These are phyloP conservation scores for Lasioglossum pauxillum DNA, from an alignment of 2,888 invertebrate species.

Conservation along the genomic window DNA sequence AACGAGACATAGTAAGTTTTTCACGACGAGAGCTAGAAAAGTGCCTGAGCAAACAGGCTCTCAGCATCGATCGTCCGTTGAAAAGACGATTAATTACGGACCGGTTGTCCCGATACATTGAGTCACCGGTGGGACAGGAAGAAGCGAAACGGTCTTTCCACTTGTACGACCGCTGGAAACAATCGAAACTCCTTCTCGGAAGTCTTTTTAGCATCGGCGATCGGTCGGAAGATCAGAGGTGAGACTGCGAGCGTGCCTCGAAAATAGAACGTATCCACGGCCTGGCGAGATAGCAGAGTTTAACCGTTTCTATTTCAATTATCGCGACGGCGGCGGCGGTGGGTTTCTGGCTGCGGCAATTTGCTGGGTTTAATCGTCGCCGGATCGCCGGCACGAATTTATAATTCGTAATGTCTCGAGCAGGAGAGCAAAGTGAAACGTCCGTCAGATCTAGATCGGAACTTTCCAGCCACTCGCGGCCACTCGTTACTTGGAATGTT, in stretches of 20 bases:
- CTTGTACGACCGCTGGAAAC: slow-evolving; percentile 17
- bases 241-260: slow-evolving; percentile 49
- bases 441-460: slow-evolving; percentile 47
- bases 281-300: slow-evolving; percentile 33
- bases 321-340: slow-evolving; percentile 26
- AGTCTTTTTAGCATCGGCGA: slow-evolving; percentile 50
- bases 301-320: slow-evolving; percentile 63
- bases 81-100: slow-evolving; percentile 16
- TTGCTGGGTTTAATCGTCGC: slow-evolving; percentile 54
- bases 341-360: slow-evolving; percentile 35
- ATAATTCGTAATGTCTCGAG: slow-evolving; percentile 16
- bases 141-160: slow-evolving; percentile 20
- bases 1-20: no score
- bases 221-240: slow-evolving; percentile 58
- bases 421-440: slow-evolving; percentile 45
- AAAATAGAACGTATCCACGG: slow-evolving; percentile 57
- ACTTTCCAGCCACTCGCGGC: slow-evolving; percentile 41
- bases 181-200: slow-evolving; percentile 54
- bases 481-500: slow-evolving; percentile 47
- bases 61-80: not conserved
- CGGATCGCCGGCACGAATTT: slow-evolving; percentile 32
- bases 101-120: not conserved
- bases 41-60: not conserved
- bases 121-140: slow-evolving; percentile 3
- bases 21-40: no score